Base-by-base conservation (phyloP, 2,797 vertebrate genomes). In the Hemibagrus guttatus region DNA sequence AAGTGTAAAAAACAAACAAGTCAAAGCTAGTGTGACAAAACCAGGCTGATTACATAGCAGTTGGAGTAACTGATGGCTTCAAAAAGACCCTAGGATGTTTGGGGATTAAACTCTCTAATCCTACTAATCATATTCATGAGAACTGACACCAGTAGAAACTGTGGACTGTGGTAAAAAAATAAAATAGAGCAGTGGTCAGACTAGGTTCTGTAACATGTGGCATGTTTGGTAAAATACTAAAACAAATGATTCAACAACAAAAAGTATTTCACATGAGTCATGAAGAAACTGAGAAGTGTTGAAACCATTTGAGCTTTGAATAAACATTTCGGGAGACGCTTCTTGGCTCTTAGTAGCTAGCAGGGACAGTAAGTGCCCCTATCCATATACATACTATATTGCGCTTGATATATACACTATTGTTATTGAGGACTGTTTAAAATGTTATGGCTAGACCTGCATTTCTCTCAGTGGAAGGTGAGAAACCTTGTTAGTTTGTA, bases 21-120 rank as follows among this genome's bases (percentile, higher is more conserved):
- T 39, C 58, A 87, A 31, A 56, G 56, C 23, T 72, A 39, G 23
- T 58, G 39, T 56, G 17, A 84, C 54, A n/a, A 72, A 81, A 68
- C 8, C 13, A 21, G 16, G 19, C 46, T 54, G 6, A 42, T 84
- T 56, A 66, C 58, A 42, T 28, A 78, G 49, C 69, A 35, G 58
- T 46, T 63, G 26, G 1, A 56, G 49, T 39, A 79, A 85, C 6
- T 35, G 7, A 26, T 64, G 16, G 61, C 23, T 13, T 81, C 11
- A 31, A 56, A n/a, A 61, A 85, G 11, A 54, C 42, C 9, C 3
- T 23, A 46, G 71, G 16, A 46, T 69, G 12, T 66, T 66, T 12
- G 39, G 4, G 17, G 21, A 49, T 59, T 78, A 83, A 61, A 19
- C 14, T 14, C 19, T 68, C 61, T 71, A 76, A 71, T 63, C 46